phyloP scores from a whole-genome alignment of 2,888 invertebrate genomes.

The Alloplasta piceator region DNA sequence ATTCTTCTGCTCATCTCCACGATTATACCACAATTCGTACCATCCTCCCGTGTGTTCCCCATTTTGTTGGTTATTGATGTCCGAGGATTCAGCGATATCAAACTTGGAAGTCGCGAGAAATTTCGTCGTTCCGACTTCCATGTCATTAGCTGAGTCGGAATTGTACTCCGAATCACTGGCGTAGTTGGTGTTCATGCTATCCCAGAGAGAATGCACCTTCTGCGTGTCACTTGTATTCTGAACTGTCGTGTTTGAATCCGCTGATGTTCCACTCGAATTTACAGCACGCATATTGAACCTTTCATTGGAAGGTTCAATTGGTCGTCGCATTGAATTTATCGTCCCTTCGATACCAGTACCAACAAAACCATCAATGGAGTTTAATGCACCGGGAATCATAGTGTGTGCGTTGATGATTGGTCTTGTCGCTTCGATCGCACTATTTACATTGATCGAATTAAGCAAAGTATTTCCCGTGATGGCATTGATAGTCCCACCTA shows the following conservation, averaged over 20 bases:
- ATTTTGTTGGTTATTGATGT: conserved; percentile 2
- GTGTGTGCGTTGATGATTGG: conserved; percentile 34
- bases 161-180: conserved; percentile 32
- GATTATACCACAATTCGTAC: conserved; percentile 59
- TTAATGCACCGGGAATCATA: conserved; percentile 39
- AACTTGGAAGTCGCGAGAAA: not conserved
- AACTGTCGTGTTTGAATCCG: not conserved
- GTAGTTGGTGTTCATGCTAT: conserved; percentile 38
- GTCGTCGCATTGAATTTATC: not conserved
- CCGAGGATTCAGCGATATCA: conserved; percentile 12
- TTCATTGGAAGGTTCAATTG: conserved; percentile 25
- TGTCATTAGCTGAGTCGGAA: conserved; percentile 42
- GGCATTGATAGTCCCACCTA: conserved; percentile 30
- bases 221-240: conserved; percentile 22
- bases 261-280: conserved; percentile 30
- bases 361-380: conserved; percentile 32
- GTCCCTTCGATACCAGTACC: conserved; percentile 21
- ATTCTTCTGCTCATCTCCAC: conserved; percentile 39
- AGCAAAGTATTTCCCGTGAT: conserved; percentile 48
- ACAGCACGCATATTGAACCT: conserved; percentile 16
- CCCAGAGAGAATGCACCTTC: conserved; percentile 8
- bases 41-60: conserved; percentile 29
- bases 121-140: conserved; percentile 27
- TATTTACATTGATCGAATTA: conserved; percentile 30
- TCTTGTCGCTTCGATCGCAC: conserved; percentile 20